Percentiles rank a stretch among this genome's conserved stretches.
phyloP scores from a whole-genome alignment of 2,797 vertebrate species.

The Sebastes cheni region DNA sequence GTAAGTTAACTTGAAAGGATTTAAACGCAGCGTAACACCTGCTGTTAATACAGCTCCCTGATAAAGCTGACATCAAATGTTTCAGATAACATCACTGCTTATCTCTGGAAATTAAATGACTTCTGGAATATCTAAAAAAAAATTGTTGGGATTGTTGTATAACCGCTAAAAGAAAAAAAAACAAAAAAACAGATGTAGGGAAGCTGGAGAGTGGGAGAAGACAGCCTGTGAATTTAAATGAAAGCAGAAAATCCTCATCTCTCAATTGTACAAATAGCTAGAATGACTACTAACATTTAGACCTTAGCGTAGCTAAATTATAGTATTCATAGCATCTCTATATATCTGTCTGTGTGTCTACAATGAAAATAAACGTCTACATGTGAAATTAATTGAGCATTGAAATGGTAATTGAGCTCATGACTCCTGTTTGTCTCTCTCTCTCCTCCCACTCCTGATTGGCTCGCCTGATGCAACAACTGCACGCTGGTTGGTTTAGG shows the following conservation, averaged over 20 bases:
- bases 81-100: slow-evolving; percentile 67
- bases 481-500: slow-evolving; percentile 61
- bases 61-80: slow-evolving; percentile 70
- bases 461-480: slow-evolving; percentile 67
- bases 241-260: slow-evolving; percentile 12
- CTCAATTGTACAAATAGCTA: neutral
- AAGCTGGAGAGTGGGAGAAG: slow-evolving; percentile 4
- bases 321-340: neutral
- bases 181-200: neutral
- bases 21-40: slow-evolving; percentile 61
- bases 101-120: slow-evolving; percentile 66
- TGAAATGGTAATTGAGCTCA: slow-evolving; percentile 54
- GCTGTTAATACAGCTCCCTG: slow-evolving; percentile 59
- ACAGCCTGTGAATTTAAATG: slow-evolving; percentile 36
- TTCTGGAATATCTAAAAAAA: slow-evolving; percentile 36
- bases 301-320: neutral
- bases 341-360: neutral
- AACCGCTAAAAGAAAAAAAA: slow-evolving; percentile 17
- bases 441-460: slow-evolving; percentile 61
- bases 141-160: slow-evolving; percentile 22
- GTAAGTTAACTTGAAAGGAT: slow-evolving; percentile 68
- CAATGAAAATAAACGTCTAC: slow-evolving; percentile 11
- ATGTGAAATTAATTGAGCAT: slow-evolving; percentile 42
- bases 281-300: neutral
- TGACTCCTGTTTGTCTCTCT: slow-evolving; percentile 37